Percentiles rank a stretch among this genome's conserved stretches.
phyloP scores from a whole-genome alignment of 2,888 invertebrate genomes.

The Machimus rusticus region DNA sequence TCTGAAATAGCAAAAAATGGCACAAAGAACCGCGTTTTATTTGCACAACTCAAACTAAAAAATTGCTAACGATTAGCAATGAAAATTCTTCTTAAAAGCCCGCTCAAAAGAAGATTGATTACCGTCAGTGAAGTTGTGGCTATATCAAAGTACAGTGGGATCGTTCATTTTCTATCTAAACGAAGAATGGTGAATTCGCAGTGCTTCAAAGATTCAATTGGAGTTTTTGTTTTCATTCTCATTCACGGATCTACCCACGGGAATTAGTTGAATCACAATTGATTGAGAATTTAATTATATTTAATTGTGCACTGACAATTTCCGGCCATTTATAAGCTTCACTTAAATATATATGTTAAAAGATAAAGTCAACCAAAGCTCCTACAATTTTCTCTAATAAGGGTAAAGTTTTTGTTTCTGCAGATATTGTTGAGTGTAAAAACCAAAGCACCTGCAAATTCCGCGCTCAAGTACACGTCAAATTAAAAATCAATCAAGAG shows the following conservation, averaged over 20 bases:
- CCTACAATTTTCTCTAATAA: not conserved
- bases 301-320: not conserved
- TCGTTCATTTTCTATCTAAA: not conserved
- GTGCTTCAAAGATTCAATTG: not conserved
- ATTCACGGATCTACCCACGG: not conserved
- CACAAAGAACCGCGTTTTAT: not conserved
- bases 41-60: not conserved
- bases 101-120: not conserved
- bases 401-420: not conserved
- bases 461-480: not conserved
- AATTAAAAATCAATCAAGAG: slow-evolving; percentile 20
- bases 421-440: not conserved
- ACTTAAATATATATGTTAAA: not conserved
- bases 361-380: not conserved
- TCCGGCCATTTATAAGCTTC: not conserved
- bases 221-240: not conserved
- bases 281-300: not conserved
- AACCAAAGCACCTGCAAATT: not conserved
- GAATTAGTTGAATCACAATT: not conserved
- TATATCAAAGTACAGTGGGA: not conserved
- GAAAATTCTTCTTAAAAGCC: not conserved
- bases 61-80: not conserved
- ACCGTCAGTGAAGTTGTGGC: not conserved
- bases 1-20: not conserved
- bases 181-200: not conserved